phyloP scores from a whole-genome alignment of 2,797 vertebrate genomes.

The Amphiprion clarkii region DNA sequence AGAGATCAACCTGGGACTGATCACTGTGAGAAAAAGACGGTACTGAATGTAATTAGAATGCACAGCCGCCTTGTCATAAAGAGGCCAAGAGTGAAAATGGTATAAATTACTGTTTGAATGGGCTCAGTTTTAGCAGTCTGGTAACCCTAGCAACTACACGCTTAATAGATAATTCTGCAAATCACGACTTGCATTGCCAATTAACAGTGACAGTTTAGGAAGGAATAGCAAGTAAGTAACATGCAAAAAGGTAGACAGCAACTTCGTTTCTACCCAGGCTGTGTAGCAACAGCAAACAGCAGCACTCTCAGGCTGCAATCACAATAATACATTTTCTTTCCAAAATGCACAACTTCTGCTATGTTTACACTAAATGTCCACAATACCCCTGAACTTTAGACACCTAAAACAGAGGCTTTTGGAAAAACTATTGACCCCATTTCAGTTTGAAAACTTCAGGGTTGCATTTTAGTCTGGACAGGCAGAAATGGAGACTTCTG shows the following conservation, averaged over 20 bases:
- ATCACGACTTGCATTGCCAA: neutral
- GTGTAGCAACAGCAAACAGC: no score
- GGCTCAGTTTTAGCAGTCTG: neutral
- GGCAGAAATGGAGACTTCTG: no score
- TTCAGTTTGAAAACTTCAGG: no score
- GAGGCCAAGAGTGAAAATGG: neutral
- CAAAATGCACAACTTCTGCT: no score
- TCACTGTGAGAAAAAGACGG: neutral
- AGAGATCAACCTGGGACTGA: neutral
- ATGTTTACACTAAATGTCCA: no score
- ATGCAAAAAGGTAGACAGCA: neutral
- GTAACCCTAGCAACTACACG: neutral
- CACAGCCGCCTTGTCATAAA: constrained; percentile 3
- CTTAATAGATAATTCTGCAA: constrained; percentile 4
- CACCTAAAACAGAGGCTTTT: no score
- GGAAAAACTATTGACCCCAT: no score
- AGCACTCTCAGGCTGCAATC: no score
- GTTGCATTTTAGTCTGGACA: no score
- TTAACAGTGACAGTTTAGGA: neutral
- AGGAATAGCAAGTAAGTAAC: neutral
- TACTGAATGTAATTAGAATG: neutral
- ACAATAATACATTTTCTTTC: no score
- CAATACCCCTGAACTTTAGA: no score
- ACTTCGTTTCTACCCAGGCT: no score
- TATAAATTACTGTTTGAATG: neutral